These are phyloP conservation scores for Chydorus sphaericus DNA, from an alignment of 2,888 invertebrate species.

Conservation along the genomic window DNA sequence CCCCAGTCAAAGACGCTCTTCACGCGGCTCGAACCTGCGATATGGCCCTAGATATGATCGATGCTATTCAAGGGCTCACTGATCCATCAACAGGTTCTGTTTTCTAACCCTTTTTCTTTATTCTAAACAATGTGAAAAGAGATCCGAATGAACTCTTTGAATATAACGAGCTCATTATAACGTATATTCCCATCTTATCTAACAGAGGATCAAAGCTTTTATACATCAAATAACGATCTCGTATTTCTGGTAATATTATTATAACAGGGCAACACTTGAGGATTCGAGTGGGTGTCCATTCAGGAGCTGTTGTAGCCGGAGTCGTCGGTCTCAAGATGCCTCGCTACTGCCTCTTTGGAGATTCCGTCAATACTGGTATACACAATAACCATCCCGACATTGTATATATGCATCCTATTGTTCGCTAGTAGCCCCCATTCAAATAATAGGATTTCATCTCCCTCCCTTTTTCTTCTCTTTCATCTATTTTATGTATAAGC, in stretches of 20 bases:
- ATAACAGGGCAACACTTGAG: slow-evolving; percentile 42
- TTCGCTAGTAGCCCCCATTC: background rate
- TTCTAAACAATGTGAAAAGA: no score
- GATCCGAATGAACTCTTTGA: no score
- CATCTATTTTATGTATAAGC: slow-evolving; percentile 33
- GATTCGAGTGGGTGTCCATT: slow-evolving; percentile 75
- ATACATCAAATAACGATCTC: background rate
- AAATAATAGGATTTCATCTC: background rate
- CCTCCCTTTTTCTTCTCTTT: background rate
- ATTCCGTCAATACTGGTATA: slow-evolving; percentile 62
- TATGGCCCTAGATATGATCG: slow-evolving; percentile 93
- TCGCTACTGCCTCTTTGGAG: slow-evolving; percentile 68
- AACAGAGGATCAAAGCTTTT: no score
- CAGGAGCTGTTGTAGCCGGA: slow-evolving; percentile 82
- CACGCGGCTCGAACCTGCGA: slow-evolving; percentile 86
- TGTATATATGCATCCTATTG: background rate
- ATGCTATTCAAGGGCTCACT: slow-evolving; percentile 75
- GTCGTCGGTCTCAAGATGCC: slow-evolving; percentile 92
- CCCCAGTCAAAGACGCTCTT: slow-evolving; percentile 73
- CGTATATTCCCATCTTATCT: background rate
- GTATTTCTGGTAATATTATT: background rate
- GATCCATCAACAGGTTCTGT: slow-evolving; percentile 73
- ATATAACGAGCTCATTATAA: no score
- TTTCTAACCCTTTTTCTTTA: background rate
- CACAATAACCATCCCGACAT: background rate